Base-by-base conservation (phyloP, 2,113 vertebrate species). In the Machaerirhynchus nigripectus region DNA sequence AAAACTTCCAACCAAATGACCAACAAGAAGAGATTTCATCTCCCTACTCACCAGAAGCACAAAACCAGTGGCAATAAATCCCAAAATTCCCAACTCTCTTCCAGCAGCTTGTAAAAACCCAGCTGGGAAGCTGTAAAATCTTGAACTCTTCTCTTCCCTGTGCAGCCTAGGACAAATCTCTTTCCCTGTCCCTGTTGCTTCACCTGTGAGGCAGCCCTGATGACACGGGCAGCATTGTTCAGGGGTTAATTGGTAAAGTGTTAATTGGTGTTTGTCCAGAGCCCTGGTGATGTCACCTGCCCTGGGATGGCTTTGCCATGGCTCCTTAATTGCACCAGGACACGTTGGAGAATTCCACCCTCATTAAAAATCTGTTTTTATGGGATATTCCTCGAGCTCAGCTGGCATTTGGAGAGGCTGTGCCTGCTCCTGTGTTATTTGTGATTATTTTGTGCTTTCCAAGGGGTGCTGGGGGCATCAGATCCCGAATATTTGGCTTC, bases 321-420 rank as follows among this genome's bases (percentile, higher is more conserved):
- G 67, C 87, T 49, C 23, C 46, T 15, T 85, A 85, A 83, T 83
- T 83, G 65, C 53, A 6, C 26, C 60, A 79, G 80, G 65, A 18
- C 31, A 39, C 42, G 24, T 10, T 15, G n/a, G 9, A 76, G 53
- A 79, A 52, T 71, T 14, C 55, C 63, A 7, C 21, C 63, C 63
- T n/a, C 30, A 7, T 53, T 52, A 47, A 74, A 90, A 85, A 61
- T 7, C 10, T 13, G 26, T 39, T 85, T 92, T 88, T 37, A 57
- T 53, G 84, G 90, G 47, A 37, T 75, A 76, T 95, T 90, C 80
- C 95, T 92, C 82, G 87, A 95, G 57, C 57, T 84, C 63, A 57
- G 55, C 84, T 26, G 60, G 9, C 39, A 35, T 35, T 76, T 71
- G 24, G 22, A 35, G 37, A 20, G 6, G 35, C 46, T 3, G 13